These are phyloP conservation scores for Neocrepidodera transversa DNA, from an alignment of 2,888 invertebrate genomes.

Conservation along the genomic window DNA sequence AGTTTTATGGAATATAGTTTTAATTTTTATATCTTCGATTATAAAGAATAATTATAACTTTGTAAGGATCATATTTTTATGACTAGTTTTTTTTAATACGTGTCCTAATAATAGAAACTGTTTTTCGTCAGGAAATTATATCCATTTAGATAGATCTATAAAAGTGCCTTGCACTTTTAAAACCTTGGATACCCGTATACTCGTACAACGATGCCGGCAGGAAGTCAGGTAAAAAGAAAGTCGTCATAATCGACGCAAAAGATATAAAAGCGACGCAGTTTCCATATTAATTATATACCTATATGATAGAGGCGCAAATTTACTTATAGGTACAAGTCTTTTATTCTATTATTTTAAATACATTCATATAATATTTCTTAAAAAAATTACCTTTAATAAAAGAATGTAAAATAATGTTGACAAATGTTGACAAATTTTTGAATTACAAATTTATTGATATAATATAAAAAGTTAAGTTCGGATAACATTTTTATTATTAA, in stretches of 20 bases:
- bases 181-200: slow-evolving; percentile 6
- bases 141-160: slow-evolving; percentile 2
- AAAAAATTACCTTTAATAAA: too few species aligned
- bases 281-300: slow-evolving; percentile 27
- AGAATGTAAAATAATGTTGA: too few species aligned
- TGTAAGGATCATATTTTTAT: slow-evolving; percentile 2
- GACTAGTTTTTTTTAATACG: slow-evolving; percentile 8
- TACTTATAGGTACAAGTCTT: slow-evolving; percentile 2
- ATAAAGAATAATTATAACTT: too few species aligned
- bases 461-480: too few species aligned
- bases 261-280: slow-evolving; percentile 22
- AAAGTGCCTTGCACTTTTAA: slow-evolving; percentile 4
- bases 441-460: too few species aligned
- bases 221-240: slow-evolving; percentile 30
- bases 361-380: too few species aligned
- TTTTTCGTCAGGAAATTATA: slow-evolving; percentile 16
- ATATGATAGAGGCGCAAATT: slow-evolving; percentile 14
- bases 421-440: too few species aligned
- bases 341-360: too few species aligned
- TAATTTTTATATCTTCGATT: too few species aligned
- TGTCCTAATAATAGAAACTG: background rate
- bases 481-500: too few species aligned
- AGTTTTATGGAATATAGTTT: too few species aligned
- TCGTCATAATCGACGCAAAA: slow-evolving; percentile 26
- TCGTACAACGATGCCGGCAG: slow-evolving; percentile 22